phyloP scores from a whole-genome alignment of 2,113 vertebrate genomes.

The Engraulis encrasicolus region DNA sequence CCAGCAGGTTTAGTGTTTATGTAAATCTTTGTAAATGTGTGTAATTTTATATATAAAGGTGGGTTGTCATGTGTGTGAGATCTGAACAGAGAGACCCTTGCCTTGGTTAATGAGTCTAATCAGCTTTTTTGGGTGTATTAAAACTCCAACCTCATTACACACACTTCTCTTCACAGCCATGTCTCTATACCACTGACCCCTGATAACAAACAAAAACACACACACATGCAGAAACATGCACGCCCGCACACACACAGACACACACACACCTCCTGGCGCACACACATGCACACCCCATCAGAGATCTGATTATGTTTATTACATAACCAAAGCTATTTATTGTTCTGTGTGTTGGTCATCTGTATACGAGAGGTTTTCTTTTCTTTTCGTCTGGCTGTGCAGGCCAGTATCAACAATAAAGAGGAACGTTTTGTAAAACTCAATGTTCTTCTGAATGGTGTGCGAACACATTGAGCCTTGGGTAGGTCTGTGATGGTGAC shows the following conservation, averaged over 20 bases:
- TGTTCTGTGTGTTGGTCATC: constrained; percentile 71
- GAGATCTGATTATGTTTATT: constrained; percentile 68
- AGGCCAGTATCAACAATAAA: constrained; percentile 76
- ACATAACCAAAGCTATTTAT: constrained; percentile 74
- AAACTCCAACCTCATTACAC: constrained; percentile 48
- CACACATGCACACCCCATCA: too few species aligned
- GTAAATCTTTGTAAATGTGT: constrained; percentile 93
- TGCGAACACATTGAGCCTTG: not conserved
- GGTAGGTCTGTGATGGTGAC: not conserved
- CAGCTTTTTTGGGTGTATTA: constrained; percentile 56
- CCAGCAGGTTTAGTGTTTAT: constrained; percentile 73
- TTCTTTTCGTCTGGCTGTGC: constrained; percentile 65
- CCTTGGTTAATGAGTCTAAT: constrained; percentile 74
- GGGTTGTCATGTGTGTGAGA: constrained; percentile 71
- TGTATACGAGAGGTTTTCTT: constrained; percentile 65
- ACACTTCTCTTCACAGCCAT: too few species aligned
- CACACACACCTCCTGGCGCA: too few species aligned
- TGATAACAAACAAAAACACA: too few species aligned
- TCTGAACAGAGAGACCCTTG: constrained; percentile 62
- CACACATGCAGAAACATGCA: too few species aligned
- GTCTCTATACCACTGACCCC: constrained; percentile 71
- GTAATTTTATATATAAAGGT: constrained; percentile 77
- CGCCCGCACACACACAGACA: too few species aligned
- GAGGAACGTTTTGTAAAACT: constrained; percentile 77
- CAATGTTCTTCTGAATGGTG: constrained; percentile 68